These are phyloP conservation scores for Anthoscopus minutus DNA, from an alignment of 2,113 vertebrate genomes.

Conservation along the genomic window DNA sequence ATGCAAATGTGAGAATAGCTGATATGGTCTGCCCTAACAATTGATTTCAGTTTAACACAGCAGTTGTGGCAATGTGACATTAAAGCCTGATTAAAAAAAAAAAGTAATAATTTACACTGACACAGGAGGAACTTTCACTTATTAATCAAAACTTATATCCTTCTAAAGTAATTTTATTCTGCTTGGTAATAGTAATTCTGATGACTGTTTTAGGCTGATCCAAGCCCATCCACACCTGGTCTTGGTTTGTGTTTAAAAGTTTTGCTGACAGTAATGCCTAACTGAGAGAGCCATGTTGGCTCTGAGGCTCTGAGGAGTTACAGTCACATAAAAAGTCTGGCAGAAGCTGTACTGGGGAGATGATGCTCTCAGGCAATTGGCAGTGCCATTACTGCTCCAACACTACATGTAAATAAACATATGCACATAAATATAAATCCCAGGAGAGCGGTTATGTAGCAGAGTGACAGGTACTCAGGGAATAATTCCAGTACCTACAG, in stretches of 20 bases:
- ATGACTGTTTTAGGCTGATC: neutral
- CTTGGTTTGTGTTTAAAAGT: neutral
- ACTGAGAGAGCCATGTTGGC: neutral
- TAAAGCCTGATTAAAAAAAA: neutral
- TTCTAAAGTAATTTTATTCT: neutral
- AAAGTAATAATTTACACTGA: neutral
- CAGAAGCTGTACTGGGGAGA: neutral
- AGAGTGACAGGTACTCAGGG: neutral
- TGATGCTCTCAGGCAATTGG: neutral
- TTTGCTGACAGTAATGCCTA: neutral
- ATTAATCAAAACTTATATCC: neutral
- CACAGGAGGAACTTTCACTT: neutral
- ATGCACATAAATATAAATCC: neutral
- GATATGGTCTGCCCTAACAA: neutral
- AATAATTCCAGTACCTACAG: neutral
- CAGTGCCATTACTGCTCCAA: neutral
- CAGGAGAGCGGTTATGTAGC: neutral
- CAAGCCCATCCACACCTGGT: neutral
- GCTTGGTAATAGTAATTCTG: neutral
- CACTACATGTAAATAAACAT: neutral
- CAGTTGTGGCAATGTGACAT: neutral
- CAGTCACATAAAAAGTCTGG: neutral
- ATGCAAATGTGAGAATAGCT: neutral
- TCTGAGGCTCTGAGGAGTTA: neutral
- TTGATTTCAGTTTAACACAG: neutral